Evolutionary conservation across 1,140 invertebrate genomes (phyloP), one percentile per base, ranked within the genome.

Genomic region (Hyposmocoma kahamanoa): DNA sequence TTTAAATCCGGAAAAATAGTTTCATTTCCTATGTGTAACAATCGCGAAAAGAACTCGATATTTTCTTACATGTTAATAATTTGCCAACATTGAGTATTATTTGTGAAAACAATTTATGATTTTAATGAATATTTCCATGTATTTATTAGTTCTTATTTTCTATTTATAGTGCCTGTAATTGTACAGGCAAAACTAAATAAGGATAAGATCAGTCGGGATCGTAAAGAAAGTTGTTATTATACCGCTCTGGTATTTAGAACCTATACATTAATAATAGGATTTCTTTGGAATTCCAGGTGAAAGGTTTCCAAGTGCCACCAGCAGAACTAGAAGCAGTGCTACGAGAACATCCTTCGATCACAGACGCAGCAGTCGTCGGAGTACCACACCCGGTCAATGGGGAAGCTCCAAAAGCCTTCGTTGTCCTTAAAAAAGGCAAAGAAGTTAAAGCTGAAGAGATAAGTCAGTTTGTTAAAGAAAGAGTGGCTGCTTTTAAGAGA

Each of bases 291-390:
- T 57, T 52, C 17, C 56, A 68, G 65, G 83, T 87, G 1, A 90
- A 90, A 80, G 89, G 89, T 0, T 89, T 87, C 62, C 89, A 96
- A 91, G 95, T 97, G 10, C 89, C 95, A 1, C 96, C 96, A 6
- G 93, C 95, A 0, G 95, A 97, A 78, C 69, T 98, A 22, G 96
- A 98, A 88, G 92, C 90, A 13, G 57, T 97, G n/a, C 68, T 98
- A 21, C 87, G 94, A 36, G 88, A 88, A 22, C 93, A 97, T 86
- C 91, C 93, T 1, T 89, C 89, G 22, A 87, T 98, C 1, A 65
- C 77, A 18, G 96, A 97, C 64, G 94, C 92, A 1, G 95, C 93
- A 8, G 95, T 98, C 0, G 88, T 97, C 56, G 96, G 96, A 3
- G 84, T 96, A 26, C 92, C 93, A 0, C 91, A 97, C 74, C 81